These are phyloP conservation scores for Lycocorax pyrrhopterus DNA, from an alignment of 2,113 vertebrate species.

Conservation along the genomic window DNA sequence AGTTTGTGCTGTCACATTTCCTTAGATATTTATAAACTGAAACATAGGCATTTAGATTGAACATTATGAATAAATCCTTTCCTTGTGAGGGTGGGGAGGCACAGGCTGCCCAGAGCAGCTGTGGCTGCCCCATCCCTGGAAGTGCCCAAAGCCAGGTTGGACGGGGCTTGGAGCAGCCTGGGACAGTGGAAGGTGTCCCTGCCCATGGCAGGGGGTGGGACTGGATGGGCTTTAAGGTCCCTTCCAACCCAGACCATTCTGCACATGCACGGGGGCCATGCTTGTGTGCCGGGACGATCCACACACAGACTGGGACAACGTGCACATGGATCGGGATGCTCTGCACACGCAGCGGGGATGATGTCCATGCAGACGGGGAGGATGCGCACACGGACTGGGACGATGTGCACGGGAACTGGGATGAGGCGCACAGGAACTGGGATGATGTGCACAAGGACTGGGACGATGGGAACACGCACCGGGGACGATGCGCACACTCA, in stretches of 20 bases:
- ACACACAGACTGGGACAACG: background rate
- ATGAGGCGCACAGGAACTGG: background rate
- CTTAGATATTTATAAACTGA: background rate
- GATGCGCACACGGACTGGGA: background rate
- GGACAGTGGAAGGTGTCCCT: background rate
- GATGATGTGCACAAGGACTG: background rate
- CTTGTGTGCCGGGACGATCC: fast-evolving
- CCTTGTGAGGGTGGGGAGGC: background rate
- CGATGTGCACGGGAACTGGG: too few species aligned
- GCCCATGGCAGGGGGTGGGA: background rate
- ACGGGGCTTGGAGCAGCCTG: fast-evolving
- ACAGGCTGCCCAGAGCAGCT: background rate
- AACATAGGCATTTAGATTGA: background rate
- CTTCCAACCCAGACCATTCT: background rate
- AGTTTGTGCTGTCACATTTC: fast-evolving
- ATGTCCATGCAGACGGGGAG: fast-evolving
- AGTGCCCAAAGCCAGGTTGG: background rate
- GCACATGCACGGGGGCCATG: fast-evolving
- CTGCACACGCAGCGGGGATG: fast-evolving
- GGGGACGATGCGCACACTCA: background rate
- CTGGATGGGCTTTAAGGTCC: background rate
- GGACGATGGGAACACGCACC: background rate
- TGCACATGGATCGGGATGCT: background rate
- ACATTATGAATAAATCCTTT: background rate
- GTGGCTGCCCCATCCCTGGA: background rate